Base-by-base conservation (phyloP, 2,797 vertebrate genomes). In the Cirrhinus molitorella region DNA sequence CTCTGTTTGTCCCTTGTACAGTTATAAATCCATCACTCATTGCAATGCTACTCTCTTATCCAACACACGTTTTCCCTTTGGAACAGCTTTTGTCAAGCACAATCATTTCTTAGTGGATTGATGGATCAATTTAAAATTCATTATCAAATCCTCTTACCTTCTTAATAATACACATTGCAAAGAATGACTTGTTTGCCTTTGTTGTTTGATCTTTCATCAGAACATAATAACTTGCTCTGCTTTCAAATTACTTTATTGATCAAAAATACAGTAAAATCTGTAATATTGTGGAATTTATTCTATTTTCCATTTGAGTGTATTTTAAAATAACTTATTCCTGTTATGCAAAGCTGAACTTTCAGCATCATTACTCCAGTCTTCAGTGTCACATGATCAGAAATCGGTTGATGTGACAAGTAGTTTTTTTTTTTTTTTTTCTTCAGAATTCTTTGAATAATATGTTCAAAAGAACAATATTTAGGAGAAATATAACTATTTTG, bases 41-140 rank as follows among this genome's bases (percentile, higher is more conserved):
- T 53, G 78, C 68, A 79, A 79, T 79, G 83, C 73, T 63, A 25
- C 83, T 37, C 67, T 59, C 67, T 59, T 16, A 67, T 23, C 23
- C 21, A 25, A n/a, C 6, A 23, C 40, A 70, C 13, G 12, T 14
- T 70, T 67, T 70, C 43, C 3, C 6, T 51, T 28, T 31, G 8
- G 10, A 13, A 31, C 21, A 13, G 17, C 47, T 51, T 40, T 75
- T 37, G 19, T 37, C 16, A 11, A 55, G 25, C 34, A 53, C 47
- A 73, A 34, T 34, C 51, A 31, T 53, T 53, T 4, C 23, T 65
- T 65, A 25, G 63, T 11, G 6, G 12, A 59, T 16, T 66, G 63
- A 66, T 66, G 31, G 31, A 66, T 61, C 25, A 28, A 8, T 61
- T 28, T 28, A 61, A 61, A 61, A 28, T 28, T 23, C 40, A 43